Evolutionary conservation across 2,888 invertebrate genomes (phyloP).

Genomic region (Cheilosia variabilis): DNA sequence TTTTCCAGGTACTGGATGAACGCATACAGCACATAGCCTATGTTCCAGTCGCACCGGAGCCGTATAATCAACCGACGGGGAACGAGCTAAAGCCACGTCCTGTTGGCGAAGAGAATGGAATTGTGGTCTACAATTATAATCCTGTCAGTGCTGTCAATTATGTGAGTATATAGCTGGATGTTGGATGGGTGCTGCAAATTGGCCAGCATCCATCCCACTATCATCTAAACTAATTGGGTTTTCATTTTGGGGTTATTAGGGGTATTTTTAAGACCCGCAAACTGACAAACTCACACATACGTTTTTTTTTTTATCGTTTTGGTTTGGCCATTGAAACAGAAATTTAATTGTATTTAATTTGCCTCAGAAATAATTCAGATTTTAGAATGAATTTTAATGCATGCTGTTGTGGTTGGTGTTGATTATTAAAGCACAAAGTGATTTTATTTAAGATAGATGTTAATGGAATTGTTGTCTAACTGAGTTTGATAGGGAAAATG

Average conservation of each 20-base stretch:
- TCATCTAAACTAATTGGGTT: slow-evolving; percentile 51
- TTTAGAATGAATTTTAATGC: slow-evolving; percentile 46
- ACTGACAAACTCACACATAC: neutral
- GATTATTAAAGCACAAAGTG: neutral
- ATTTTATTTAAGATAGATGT: neutral
- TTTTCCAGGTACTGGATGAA: slow-evolving; percentile 90
- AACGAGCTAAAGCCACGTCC: slow-evolving; percentile 93
- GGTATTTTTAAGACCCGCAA: slow-evolving; percentile 33
- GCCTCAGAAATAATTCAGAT: slow-evolving; percentile 30
- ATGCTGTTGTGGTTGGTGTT: slow-evolving; percentile 9
- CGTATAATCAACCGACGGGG: slow-evolving; percentile 91
- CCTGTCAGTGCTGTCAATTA: slow-evolving; percentile 95
- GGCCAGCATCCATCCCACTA: neutral
- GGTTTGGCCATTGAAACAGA: slow-evolving; percentile 54
- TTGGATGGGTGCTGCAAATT: slow-evolving; percentile 14
- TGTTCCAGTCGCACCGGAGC: slow-evolving; percentile 89
- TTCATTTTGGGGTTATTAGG: slow-evolving; percentile 53
- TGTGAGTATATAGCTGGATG: slow-evolving; percentile 85
- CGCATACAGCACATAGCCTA: slow-evolving; percentile 91
- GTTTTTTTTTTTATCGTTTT: slow-evolving; percentile 20
- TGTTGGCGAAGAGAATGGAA: slow-evolving; percentile 93
- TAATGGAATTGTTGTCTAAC: neutral
- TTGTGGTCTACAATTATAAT: slow-evolving; percentile 92
- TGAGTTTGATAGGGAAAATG: neutral
- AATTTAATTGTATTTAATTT: slow-evolving; percentile 58